A percentile compares a stretch with the other conserved stretches of the same genome.
phyloP scores from a whole-genome alignment of 2,888 invertebrate species.

The Coleophora deauratella region DNA sequence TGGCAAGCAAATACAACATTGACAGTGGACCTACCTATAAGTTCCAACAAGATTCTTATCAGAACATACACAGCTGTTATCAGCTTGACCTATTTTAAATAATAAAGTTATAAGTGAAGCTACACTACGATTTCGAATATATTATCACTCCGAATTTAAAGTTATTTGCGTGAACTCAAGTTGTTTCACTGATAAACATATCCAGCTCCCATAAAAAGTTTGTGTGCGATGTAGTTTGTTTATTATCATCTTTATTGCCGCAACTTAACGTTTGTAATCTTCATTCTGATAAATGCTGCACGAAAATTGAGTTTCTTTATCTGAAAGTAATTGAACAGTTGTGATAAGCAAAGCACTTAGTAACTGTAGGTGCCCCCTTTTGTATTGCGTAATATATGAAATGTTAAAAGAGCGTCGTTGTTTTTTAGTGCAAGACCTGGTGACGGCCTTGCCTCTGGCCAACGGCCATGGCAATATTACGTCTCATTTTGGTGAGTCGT shows the following conservation, averaged over 20 bases:
- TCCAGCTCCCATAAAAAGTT: slow-evolving; percentile 5
- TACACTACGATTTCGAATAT: slow-evolving; percentile 2
- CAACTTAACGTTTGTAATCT: slow-evolving; percentile 14
- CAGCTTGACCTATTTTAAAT: slow-evolving; percentile 61
- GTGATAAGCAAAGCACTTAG: slow-evolving; percentile 30
- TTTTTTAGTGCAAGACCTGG: slow-evolving; percentile 75
- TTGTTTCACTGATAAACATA: slow-evolving; percentile 4
- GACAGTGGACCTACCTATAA: slow-evolving; percentile 53
- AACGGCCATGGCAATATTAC: slow-evolving; percentile 72
- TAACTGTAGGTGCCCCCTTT: slow-evolving; percentile 3
- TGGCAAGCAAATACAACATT: slow-evolving; percentile 63
- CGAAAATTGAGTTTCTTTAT: slow-evolving; percentile 17
- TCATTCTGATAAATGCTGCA: slow-evolving; percentile 18
- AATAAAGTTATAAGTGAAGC: slow-evolving; percentile 35
- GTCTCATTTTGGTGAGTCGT: slow-evolving; percentile 74
- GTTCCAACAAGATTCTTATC: slow-evolving; percentile 66
- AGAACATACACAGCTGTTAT: slow-evolving; percentile 48
- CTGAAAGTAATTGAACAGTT: slow-evolving; percentile 23
- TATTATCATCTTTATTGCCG: slow-evolving; percentile 13
- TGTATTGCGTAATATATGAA: slow-evolving; percentile 42
- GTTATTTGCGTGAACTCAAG: slow-evolving; percentile 2
- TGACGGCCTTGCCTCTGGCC: slow-evolving; percentile 73
- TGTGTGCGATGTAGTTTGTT: not conserved
- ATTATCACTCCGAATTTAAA: slow-evolving; percentile 1
- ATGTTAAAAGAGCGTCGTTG: slow-evolving; percentile 70